Percentiles rank a stretch among this genome's conserved stretches.
Evolutionary conservation across 2,113 vertebrate species (phyloP).

Genomic region (Octodon degus): DNA sequence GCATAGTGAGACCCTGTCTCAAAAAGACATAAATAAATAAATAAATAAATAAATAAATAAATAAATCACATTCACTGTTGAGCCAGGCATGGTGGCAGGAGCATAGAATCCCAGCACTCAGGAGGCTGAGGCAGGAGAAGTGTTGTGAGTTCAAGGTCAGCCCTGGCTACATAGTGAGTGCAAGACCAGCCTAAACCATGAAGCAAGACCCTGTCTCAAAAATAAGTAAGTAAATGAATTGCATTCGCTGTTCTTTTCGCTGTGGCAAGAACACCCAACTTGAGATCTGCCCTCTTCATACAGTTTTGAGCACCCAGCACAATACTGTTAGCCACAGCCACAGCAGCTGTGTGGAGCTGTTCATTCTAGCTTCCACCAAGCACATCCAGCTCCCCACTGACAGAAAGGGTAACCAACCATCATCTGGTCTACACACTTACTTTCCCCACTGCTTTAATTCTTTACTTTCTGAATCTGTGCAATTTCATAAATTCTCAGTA

Average conservation of each 20-base stretch:
- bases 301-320: neutral
- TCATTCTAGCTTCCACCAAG: neutral
- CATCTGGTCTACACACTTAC: neutral
- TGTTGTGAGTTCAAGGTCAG: neutral
- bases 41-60: neutral
- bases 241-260: neutral
- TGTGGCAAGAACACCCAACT: neutral
- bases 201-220: neutral
- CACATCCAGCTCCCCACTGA: neutral
- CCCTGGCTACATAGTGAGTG: neutral
- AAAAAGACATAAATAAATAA: too few species aligned
- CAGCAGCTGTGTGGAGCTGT: neutral
- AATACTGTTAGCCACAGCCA: neutral
- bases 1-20: neutral
- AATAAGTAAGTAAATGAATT: neutral
- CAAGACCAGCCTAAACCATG: neutral
- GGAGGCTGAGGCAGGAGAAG: too few species aligned
- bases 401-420: neutral
- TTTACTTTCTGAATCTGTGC: conserved; percentile 5
- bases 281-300: neutral
- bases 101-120: too few species aligned
- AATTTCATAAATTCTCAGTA: neutral
- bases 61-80: neutral
- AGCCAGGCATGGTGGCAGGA: too few species aligned
- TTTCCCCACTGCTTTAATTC: neutral